phyloP scores from a whole-genome alignment of 1,140 invertebrate species.

The Lethocerus indicus region DNA sequence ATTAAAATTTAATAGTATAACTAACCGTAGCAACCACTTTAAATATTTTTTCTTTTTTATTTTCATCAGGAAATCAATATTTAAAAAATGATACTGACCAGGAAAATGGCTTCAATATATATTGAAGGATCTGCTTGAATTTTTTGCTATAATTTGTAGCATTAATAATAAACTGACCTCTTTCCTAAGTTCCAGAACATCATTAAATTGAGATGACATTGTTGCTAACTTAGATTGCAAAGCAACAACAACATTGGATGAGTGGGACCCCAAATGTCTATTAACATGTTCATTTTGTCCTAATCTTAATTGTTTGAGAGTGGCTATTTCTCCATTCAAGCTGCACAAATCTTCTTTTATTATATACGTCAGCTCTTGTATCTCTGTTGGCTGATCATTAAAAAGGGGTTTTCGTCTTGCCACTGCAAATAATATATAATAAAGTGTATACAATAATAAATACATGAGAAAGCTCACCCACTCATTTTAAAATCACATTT shows the following conservation, averaged over 20 bases:
- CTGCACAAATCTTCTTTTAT: constrained; percentile 92
- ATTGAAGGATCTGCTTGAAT: too few species aligned
- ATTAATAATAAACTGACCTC: constrained; percentile 36
- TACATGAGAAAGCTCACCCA: too few species aligned
- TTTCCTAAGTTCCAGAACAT: constrained; percentile 63
- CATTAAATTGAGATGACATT: constrained; percentile 95
- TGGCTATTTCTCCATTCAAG: constrained; percentile 91
- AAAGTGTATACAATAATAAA: too few species aligned
- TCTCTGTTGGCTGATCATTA: constrained; percentile 88
- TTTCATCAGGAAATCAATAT: too few species aligned
- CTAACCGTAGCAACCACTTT: too few species aligned
- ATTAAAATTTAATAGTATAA: too few species aligned
- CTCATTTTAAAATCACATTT: too few species aligned
- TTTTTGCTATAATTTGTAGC: too few species aligned
- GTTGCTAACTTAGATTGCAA: constrained; percentile 88
- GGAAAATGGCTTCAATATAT: too few species aligned
- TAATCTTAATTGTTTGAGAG: constrained; percentile 60
- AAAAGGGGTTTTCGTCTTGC: constrained; percentile 95
- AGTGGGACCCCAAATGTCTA: constrained; percentile 79
- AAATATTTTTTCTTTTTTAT: too few species aligned
- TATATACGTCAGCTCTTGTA: constrained; percentile 93
- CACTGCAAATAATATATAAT: too few species aligned
- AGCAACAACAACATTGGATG: constrained; percentile 84
- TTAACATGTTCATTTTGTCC: constrained; percentile 36
- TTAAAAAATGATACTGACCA: too few species aligned